Percentiles rank a stretch among this genome's conserved stretches.
Evolutionary conservation across 2,113 vertebrate genomes (phyloP).

Genomic region (Cyprinodon variegatus): DNA sequence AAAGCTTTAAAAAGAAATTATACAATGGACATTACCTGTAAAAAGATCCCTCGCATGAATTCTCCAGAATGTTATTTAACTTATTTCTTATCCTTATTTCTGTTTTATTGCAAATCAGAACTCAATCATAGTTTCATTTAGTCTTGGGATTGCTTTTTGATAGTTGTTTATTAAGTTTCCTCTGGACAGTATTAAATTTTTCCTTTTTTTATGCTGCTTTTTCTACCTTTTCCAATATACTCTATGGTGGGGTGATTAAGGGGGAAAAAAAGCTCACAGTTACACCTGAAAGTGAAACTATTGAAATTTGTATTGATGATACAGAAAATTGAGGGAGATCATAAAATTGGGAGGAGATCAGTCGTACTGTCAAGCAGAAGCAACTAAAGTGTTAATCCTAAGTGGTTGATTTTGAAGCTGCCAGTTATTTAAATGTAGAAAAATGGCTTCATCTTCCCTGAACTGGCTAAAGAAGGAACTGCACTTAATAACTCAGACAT

Average conservation of each 20-base stretch:
- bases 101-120: not conserved
- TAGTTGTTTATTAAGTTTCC: not conserved
- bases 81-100: not conserved
- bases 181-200: not conserved
- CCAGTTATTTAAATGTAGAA: constrained; percentile 9
- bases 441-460: constrained; percentile 7
- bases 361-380: not conserved
- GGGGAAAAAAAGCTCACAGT: not conserved
- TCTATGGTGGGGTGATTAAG: not conserved
- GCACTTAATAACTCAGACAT: not conserved
- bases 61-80: not conserved
- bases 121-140: not conserved
- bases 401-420: constrained; percentile 20
- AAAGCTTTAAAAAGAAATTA: not conserved
- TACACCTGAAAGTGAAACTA: not conserved
- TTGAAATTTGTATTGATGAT: not conserved
- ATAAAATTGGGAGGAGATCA: not conserved
- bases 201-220: not conserved
- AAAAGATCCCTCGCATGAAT: not conserved
- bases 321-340: not conserved
- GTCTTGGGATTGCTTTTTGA: not conserved
- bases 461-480: not conserved
- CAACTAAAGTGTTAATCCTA: not conserved
- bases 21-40: not conserved
- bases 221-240: not conserved